These are phyloP conservation scores for Agonopterix alstromeriana DNA, from an alignment of 2,888 invertebrate species.

Conservation along the genomic window DNA sequence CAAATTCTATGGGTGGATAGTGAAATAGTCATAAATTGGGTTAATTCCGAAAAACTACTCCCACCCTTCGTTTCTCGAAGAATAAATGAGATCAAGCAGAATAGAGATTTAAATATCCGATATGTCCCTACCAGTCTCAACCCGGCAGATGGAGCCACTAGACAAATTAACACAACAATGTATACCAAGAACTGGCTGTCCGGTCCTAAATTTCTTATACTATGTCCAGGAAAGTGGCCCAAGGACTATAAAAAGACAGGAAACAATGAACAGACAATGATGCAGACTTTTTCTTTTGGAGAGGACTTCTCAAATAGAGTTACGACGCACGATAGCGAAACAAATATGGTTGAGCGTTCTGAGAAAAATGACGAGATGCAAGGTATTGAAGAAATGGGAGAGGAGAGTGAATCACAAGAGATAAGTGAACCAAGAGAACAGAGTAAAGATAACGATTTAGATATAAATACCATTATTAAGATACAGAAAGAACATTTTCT, in stretches of 20 bases:
- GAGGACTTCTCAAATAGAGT: background rate
- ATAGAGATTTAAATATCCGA: background rate
- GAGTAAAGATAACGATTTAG: background rate
- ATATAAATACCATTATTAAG: background rate
- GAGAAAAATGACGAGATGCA: no score
- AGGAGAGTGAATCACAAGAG: no score
- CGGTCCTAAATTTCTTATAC: background rate
- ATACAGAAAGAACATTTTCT: background rate
- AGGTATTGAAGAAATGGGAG: no score
- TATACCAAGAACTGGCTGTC: background rate
- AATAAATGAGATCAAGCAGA: constrained; percentile 10
- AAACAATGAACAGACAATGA: background rate
- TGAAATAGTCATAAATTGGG: constrained; percentile 9
- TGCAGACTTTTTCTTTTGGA: background rate
- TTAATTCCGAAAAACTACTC: constrained; percentile 8
- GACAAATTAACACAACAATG: background rate
- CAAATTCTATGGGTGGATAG: constrained; percentile 13
- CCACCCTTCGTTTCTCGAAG: constrained; percentile 12
- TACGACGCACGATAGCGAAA: background rate
- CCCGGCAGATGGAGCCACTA: constrained; percentile 1
- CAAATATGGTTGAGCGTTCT: no score
- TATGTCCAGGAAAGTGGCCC: background rate
- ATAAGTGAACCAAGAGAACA: background rate
- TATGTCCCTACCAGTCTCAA: background rate
- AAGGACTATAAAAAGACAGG: no score